These are phyloP conservation scores for Apostichopus leukothele DNA, from an alignment of 53 echinoderm and acorn worm genomes.

Conservation along the genomic window DNA sequence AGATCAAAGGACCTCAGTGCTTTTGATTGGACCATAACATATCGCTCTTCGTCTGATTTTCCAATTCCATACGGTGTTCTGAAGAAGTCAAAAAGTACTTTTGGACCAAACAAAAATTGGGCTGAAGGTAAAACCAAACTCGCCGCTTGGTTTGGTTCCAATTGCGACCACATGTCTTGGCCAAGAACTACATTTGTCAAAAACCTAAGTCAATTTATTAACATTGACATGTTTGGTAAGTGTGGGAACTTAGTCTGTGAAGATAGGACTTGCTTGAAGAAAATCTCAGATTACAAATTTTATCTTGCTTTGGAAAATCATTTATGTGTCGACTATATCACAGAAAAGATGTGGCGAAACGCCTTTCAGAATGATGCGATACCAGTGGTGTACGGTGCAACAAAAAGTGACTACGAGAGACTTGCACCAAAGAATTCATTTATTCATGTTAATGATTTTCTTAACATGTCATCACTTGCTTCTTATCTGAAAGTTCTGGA, in stretches of 20 bases:
- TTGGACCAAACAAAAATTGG: neutral
- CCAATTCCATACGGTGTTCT: neutral
- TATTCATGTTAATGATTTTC: neutral
- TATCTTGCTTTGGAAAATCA: constrained; percentile 28
- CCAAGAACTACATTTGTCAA: neutral
- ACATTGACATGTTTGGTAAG: constrained; percentile 9
- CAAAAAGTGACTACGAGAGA: too few species aligned
- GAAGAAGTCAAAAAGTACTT: neutral
- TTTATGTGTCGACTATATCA: neutral
- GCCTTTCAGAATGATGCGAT: too few species aligned
- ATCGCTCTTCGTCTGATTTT: constrained; percentile 10
- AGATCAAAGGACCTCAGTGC: neutral
- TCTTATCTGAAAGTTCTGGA: neutral
- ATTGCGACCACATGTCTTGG: neutral
- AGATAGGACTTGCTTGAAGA: neutral
- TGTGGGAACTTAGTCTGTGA: neutral
- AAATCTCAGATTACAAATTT: neutral
- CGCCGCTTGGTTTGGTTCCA: constrained; percentile 11
- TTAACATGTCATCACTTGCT: too few species aligned
- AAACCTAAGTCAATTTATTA: neutral
- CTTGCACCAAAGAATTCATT: neutral
- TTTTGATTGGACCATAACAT: constrained; percentile 11
- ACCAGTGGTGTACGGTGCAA: too few species aligned
- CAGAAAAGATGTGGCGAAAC: neutral
- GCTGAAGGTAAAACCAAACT: constrained; percentile 7